These are phyloP conservation scores for Plumapathes pennacea DNA, from an alignment of 92 coral and sea anemone species.

Conservation along the genomic window DNA sequence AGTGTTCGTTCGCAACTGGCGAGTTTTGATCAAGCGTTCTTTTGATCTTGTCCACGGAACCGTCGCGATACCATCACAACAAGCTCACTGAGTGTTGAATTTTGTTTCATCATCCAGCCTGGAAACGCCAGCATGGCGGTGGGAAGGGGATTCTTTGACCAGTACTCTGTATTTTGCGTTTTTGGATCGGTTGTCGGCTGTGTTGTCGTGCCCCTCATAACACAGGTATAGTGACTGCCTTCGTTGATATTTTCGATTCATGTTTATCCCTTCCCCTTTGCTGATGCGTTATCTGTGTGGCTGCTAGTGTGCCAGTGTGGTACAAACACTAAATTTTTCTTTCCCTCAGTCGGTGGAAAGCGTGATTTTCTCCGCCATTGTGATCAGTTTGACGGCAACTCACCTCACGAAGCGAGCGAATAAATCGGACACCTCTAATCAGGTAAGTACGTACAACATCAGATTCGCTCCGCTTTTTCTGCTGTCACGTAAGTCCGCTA, in stretches of 20 bases:
- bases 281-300: too few species aligned
- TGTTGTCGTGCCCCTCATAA: conserved; percentile 97
- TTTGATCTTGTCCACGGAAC: conserved; percentile 42
- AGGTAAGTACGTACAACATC: conserved; percentile 49
- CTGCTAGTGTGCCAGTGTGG: too few species aligned
- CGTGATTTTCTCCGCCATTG: conserved; percentile 97
- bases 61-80: too few species aligned
- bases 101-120: conserved; percentile 37
- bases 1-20: too few species aligned
- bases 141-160: conserved; percentile 99
- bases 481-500: neutral
- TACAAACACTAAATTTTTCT: neutral
- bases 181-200: conserved; percentile 99
- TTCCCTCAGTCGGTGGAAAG: conserved; percentile 90
- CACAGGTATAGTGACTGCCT: conserved; percentile 68
- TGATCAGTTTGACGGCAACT: conserved; percentile 95
- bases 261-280: conserved; percentile 4
- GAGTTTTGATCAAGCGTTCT: conserved; percentile 53
- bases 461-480: neutral
- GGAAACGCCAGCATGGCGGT: conserved; percentile 91
- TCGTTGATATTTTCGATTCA: conserved; percentile 3
- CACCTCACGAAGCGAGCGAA: conserved; percentile 96
- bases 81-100: neutral
- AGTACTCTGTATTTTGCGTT: conserved; percentile 98
- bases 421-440: conserved; percentile 81